These are phyloP conservation scores for Crossaster papposus DNA, from an alignment of 53 echinoderm and acorn worm species.

Conservation along the genomic window DNA sequence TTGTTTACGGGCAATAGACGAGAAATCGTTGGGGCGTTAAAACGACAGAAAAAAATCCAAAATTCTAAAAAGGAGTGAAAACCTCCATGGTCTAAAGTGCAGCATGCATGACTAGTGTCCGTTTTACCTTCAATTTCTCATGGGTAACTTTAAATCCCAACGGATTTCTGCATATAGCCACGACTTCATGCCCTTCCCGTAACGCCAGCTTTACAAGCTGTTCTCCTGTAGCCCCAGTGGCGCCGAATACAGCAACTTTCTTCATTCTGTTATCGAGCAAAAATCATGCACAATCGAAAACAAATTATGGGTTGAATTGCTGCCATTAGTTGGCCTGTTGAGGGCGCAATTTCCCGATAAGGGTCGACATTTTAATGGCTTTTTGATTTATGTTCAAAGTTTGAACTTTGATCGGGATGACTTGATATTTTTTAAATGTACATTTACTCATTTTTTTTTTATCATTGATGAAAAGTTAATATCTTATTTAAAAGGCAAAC, in stretches of 20 bases:
- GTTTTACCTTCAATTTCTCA: slow-evolving; percentile 75
- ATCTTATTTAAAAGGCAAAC: too few species aligned
- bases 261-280: slow-evolving; percentile 39
- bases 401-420: too few species aligned
- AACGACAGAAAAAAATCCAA: too few species aligned
- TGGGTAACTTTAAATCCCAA: slow-evolving; percentile 58
- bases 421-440: too few species aligned
- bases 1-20: too few species aligned
- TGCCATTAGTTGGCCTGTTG: neutral
- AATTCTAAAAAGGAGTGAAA: too few species aligned
- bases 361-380: too few species aligned
- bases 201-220: slow-evolving; percentile 70
- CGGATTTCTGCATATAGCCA: slow-evolving; percentile 72
- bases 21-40: too few species aligned
- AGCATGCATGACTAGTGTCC: too few species aligned
- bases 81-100: too few species aligned
- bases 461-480: neutral
- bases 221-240: slow-evolving; percentile 71
- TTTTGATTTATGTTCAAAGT: too few species aligned
- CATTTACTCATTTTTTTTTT: neutral
- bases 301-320: neutral
- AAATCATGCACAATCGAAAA: too few species aligned
- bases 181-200: slow-evolving; percentile 70
- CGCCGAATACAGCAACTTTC: slow-evolving; percentile 76
- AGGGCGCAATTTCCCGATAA: neutral